Percentiles rank a stretch among this genome's conserved stretches.
phyloP scores from a whole-genome alignment of 1,140 invertebrate species.

The Lamellibrachia luymesi region DNA sequence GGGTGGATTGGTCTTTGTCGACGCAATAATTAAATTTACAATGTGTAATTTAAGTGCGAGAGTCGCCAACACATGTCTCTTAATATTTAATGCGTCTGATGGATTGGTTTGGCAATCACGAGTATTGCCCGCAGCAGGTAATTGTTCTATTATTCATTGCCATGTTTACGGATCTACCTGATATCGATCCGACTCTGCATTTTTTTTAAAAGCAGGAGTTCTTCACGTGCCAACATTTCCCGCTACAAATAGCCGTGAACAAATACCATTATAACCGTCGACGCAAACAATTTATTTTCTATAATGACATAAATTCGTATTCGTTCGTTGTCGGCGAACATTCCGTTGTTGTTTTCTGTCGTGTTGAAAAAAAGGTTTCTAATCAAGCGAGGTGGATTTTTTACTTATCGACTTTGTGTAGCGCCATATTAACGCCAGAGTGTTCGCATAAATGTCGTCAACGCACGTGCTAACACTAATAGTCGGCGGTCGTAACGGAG shows the following conservation, averaged over 20 bases:
- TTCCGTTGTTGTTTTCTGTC: not conserved
- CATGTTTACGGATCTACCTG: not conserved
- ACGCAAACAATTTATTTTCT: not conserved
- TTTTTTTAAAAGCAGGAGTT: not conserved
- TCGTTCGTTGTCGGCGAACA: not conserved
- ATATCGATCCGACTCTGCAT: not conserved
- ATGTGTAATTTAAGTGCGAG: not conserved
- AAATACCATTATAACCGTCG: not conserved
- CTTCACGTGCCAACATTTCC: not conserved
- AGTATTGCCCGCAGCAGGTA: not conserved
- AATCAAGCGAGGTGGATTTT: not conserved
- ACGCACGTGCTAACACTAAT: not conserved
- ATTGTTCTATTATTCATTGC: slow-evolving; percentile 1
- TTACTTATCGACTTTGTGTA: not conserved
- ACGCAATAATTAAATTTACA: not conserved
- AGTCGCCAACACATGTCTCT: not conserved
- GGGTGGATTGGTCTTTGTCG: not conserved
- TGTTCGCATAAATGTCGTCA: not conserved
- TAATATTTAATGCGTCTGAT: not conserved
- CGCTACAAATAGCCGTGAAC: not conserved
- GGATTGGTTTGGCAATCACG: not conserved
- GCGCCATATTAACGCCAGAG: not conserved
- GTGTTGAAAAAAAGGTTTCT: not conserved
- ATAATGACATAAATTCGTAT: not conserved
- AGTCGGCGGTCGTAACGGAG: not conserved